phyloP scores from a whole-genome alignment of 1,140 invertebrate species.

The Bombus impatiens region DNA sequence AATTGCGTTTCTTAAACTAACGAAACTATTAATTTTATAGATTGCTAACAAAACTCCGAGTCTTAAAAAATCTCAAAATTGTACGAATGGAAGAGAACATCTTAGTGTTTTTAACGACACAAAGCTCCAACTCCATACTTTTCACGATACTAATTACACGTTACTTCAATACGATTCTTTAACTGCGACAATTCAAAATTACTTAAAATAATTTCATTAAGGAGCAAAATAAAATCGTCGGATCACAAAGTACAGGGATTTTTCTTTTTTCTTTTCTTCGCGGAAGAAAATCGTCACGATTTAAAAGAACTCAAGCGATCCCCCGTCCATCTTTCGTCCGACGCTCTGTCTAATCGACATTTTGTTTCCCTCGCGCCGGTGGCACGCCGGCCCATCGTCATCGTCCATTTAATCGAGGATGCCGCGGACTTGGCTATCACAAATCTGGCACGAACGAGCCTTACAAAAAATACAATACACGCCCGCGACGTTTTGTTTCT shows the following conservation, averaged over 20 bases:
- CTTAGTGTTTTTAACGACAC: too few species aligned
- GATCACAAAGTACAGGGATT: background rate
- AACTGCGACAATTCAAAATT: background rate
- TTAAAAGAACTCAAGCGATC: conserved; percentile 31
- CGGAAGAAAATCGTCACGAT: conserved; percentile 10
- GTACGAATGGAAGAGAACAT: background rate
- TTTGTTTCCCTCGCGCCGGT: conserved; percentile 39
- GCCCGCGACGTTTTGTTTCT: conserved; percentile 74
- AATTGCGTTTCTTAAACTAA: too few species aligned
- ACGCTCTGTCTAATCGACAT: conserved; percentile 18
- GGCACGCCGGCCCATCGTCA: conserved; percentile 60
- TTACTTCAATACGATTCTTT: background rate
- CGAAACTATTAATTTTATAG: background rate
- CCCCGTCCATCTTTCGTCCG: conserved; percentile 24
- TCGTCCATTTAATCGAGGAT: conserved; percentile 72
- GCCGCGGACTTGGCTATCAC: conserved; percentile 81
- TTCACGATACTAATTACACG: background rate
- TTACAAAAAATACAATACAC: conserved; percentile 82
- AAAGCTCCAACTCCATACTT: background rate
- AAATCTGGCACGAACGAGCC: conserved; percentile 79
- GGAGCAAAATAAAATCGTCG: background rate
- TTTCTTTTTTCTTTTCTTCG: too few species aligned
- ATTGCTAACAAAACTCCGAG: background rate
- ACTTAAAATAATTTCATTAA: background rate
- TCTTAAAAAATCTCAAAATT: background rate